These are phyloP conservation scores for Kryptopterus vitreolus DNA, from an alignment of 2,797 vertebrate species.

Conservation along the genomic window DNA sequence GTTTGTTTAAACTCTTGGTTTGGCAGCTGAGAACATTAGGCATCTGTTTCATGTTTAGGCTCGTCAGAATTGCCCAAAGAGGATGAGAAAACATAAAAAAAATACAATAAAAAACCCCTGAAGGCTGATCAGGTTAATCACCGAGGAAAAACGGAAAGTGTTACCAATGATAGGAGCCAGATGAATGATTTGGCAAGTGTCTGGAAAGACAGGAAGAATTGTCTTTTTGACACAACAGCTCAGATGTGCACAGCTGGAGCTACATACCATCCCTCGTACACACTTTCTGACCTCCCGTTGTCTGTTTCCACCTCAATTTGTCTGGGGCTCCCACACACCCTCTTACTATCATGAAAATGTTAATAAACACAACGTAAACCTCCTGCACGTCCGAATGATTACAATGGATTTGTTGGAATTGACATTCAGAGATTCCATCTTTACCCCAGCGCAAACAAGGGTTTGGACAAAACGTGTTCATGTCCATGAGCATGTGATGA, in stretches of 20 bases:
- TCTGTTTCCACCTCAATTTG: slow-evolving; percentile 12
- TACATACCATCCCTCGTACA: slow-evolving; percentile 8
- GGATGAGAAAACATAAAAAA: slow-evolving; percentile 39
- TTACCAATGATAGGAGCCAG: slow-evolving; percentile 56
- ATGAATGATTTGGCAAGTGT: slow-evolving; percentile 58
- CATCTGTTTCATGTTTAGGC: slow-evolving; percentile 56
- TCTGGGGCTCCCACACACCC: slow-evolving; percentile 11
- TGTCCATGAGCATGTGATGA: not conserved
- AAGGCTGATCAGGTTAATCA: slow-evolving; percentile 58
- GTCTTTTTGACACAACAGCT: slow-evolving; percentile 45
- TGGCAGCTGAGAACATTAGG: slow-evolving; percentile 47
- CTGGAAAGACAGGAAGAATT: slow-evolving; percentile 50
- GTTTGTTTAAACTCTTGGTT: slow-evolving; percentile 39
- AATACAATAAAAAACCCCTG: not conserved
- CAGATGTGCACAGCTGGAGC: slow-evolving; percentile 53
- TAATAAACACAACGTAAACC: slow-evolving; percentile 7
- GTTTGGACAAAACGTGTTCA: not conserved
- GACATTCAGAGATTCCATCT: not conserved
- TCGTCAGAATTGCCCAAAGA: slow-evolving; percentile 48
- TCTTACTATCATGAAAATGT: not conserved
- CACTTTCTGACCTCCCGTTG: slow-evolving; percentile 27
- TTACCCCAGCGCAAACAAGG: not conserved
- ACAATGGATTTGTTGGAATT: not conserved
- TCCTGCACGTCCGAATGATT: slow-evolving; percentile 1
- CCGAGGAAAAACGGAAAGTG: slow-evolving; percentile 46